Evolutionary conservation across 1,140 invertebrate species (phyloP).

Genomic region (Zaprionus nigranus): DNA sequence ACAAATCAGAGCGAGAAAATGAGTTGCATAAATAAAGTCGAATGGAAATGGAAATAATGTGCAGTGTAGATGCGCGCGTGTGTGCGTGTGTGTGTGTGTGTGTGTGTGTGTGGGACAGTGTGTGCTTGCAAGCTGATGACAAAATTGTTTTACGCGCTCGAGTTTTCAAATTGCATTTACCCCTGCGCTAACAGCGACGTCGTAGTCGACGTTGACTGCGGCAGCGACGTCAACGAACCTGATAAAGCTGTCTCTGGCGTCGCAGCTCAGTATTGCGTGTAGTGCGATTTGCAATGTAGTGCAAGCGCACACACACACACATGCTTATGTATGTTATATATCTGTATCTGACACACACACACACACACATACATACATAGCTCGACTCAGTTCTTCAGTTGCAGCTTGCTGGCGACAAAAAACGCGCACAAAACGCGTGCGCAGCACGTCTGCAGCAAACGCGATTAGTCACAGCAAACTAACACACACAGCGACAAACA

Average conservation of each 20-base stretch:
- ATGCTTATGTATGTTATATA: not conserved
- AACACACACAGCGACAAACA: constrained; percentile 10
- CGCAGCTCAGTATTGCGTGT: not conserved
- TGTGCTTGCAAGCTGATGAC: constrained; percentile 56
- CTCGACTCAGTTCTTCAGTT: not conserved
- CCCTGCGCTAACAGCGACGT: constrained; percentile 12
- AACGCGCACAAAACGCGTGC: constrained; percentile 61
- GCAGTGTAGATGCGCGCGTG: constrained; percentile 9
- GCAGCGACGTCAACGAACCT: constrained; percentile 11
- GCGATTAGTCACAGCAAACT: constrained; percentile 42
- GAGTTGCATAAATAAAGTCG: constrained; percentile 60
- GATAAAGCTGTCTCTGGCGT: constrained; percentile 22
- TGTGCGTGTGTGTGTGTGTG: not conserved
- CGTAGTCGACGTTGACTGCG: not conserved
- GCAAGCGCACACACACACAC: constrained; percentile 5
- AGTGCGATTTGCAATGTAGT: constrained; percentile 12
- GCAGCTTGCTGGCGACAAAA: constrained; percentile 30
- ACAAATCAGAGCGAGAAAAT: constrained; percentile 71
- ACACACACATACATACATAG: not conserved
- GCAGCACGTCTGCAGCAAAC: constrained; percentile 34
- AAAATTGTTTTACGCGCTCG: constrained; percentile 64
- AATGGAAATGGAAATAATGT: constrained; percentile 55
- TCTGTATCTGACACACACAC: constrained; percentile 2
- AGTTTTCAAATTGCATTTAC: constrained; percentile 44
- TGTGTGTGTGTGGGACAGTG: constrained; percentile 9